phyloP scores from a whole-genome alignment of 2,113 vertebrate species.

The Mobula birostris region DNA sequence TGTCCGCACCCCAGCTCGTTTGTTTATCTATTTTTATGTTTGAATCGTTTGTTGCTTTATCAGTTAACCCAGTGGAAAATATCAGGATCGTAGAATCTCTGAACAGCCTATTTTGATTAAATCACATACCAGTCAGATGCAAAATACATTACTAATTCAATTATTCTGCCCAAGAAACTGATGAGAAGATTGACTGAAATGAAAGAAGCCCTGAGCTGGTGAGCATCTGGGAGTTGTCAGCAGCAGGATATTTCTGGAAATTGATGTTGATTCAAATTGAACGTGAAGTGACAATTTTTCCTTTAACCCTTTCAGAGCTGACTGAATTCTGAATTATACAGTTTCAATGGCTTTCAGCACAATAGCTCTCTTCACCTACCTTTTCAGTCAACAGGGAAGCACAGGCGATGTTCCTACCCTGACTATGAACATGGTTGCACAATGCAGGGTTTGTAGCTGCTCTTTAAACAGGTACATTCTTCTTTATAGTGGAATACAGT shows the following conservation, averaged over 20 bases:
- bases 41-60: neutral
- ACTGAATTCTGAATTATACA: neutral
- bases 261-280: neutral
- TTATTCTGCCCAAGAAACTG: conserved; percentile 14
- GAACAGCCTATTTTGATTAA: conserved; percentile 15
- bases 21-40: neutral
- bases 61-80: neutral
- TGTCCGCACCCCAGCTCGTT: neutral
- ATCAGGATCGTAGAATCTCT: conserved; percentile 1
- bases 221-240: neutral
- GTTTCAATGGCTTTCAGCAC: neutral
- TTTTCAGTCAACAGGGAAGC: neutral
- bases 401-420: neutral
- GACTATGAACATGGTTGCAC: neutral
- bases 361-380: neutral
- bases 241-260: neutral
- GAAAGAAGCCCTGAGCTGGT: conserved; percentile 7
- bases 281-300: conserved; percentile 7
- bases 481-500: neutral
- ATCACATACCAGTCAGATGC: conserved; percentile 12
- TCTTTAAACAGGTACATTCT: neutral
- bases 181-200: conserved; percentile 28
- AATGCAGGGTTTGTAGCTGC: neutral
- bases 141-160: conserved; percentile 8
- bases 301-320: neutral